Evolutionary conservation across 2,888 invertebrate genomes (phyloP).

Genomic region (Cabera pusaria): DNA sequence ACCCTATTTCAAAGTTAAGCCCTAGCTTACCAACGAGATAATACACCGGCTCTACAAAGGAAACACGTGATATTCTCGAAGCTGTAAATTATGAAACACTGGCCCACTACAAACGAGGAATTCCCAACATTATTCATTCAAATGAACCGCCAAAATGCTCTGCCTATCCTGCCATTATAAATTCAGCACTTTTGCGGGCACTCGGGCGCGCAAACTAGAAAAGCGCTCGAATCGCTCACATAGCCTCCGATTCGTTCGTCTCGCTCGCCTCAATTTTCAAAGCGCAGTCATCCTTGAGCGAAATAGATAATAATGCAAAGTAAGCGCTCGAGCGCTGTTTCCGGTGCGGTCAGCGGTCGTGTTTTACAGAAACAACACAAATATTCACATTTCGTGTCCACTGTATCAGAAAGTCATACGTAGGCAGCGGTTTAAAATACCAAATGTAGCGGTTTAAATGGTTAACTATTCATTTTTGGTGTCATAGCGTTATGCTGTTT

Average conservation of each 20-base stretch:
- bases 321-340: conserved; percentile 29
- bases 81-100: conserved; percentile 24
- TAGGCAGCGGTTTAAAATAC: conserved; percentile 24
- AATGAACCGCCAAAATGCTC: conserved; percentile 28
- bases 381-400: conserved; percentile 57
- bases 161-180: conserved; percentile 29
- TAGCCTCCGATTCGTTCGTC: background rate
- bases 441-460: conserved; percentile 17
- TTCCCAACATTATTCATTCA: conserved; percentile 31
- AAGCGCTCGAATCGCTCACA: conserved; percentile 20
- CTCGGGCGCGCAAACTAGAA: conserved; percentile 23
- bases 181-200: conserved; percentile 26
- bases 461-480: no score
- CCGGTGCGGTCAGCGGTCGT: conserved; percentile 45
- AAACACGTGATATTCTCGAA: background rate
- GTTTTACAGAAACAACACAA: conserved; percentile 58
- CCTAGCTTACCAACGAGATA: no score
- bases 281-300: conserved; percentile 19
- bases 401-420: conserved; percentile 73
- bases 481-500: no score
- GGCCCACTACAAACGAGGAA: conserved; percentile 20
- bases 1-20: no score
- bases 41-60: no score
- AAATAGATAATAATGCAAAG: conserved; percentile 27
- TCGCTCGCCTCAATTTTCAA: conserved; percentile 20